Evolutionary conservation across 2,113 vertebrate species (phyloP).

Genomic region (Brachypteracias leptosomus): DNA sequence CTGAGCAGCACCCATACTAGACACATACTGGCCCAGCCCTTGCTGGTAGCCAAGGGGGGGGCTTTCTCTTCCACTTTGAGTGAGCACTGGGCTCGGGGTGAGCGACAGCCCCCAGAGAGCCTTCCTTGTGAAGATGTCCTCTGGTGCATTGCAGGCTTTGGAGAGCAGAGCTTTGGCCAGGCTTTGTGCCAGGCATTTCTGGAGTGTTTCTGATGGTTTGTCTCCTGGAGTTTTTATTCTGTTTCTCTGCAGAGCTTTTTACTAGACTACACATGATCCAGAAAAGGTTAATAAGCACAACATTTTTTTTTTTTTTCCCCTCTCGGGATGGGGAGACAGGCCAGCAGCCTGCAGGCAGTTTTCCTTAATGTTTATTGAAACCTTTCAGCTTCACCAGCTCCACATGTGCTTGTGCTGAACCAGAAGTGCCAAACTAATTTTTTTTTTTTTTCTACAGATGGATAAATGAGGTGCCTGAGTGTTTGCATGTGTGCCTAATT

Average conservation of each 20-base stretch:
- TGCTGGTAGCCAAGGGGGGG: not conserved
- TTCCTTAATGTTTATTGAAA: not conserved
- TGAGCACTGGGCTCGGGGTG: not conserved
- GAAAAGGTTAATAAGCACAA: not conserved
- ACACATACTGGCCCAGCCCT: not conserved
- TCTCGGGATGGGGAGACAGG: not conserved
- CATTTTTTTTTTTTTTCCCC: not conserved
- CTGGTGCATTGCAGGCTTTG: not conserved
- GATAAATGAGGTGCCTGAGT: not conserved
- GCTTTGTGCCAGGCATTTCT: not conserved
- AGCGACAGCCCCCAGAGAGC: not conserved
- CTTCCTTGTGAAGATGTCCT: not conserved
- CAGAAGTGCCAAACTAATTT: not conserved
- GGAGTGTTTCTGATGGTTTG: not conserved
- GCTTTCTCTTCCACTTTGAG: not conserved
- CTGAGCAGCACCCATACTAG: not conserved
- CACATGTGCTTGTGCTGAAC: not conserved
- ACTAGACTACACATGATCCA: not conserved
- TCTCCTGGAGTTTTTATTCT: not conserved
- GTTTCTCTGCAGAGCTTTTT: not conserved
- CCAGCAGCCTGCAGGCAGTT: not conserved
- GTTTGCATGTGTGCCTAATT: not conserved
- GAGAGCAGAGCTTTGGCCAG: not conserved
- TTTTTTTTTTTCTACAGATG: slow-evolving; percentile 1
- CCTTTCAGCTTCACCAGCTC: not conserved